These are phyloP conservation scores for Drosophila lini DNA, from an alignment of 1,140 invertebrate genomes.

Conservation along the genomic window DNA sequence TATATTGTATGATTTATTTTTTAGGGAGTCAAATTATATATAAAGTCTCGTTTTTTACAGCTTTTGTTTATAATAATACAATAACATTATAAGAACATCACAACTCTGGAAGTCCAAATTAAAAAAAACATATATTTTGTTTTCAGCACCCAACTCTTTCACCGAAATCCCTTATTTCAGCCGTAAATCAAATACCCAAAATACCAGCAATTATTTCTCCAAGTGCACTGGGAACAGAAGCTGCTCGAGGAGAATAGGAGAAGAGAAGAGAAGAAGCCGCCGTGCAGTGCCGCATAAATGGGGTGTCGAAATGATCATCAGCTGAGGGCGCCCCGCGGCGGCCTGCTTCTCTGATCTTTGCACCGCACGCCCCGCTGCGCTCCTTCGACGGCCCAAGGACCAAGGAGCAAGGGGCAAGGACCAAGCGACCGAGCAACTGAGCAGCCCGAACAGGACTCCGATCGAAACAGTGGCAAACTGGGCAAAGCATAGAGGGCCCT, in stretches of 20 bases:
- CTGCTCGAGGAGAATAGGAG: not conserved
- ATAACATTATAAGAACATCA: too few species aligned
- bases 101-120: too few species aligned
- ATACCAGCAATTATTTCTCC: not conserved
- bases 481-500: not conserved
- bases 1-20: too few species aligned
- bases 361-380: slow-evolving; percentile 63
- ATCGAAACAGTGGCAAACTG: slow-evolving; percentile 44
- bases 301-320: slow-evolving; percentile 78
- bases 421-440: not conserved
- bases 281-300: slow-evolving; percentile 44
- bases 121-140: not conserved
- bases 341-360: slow-evolving; percentile 49
- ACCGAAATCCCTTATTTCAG: not conserved
- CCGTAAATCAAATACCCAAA: not conserved
- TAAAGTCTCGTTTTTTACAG: too few species aligned
- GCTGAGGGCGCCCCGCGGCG: slow-evolving; percentile 61
- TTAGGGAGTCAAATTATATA: too few species aligned
- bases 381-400: slow-evolving; percentile 12
- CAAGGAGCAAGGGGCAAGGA: not conserved
- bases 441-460: slow-evolving; percentile 17
- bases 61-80: too few species aligned
- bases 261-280: slow-evolving; percentile 38
- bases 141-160: not conserved
- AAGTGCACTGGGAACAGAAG: slow-evolving; percentile 17